Evolutionary conservation across 2,113 vertebrate species (phyloP), one percentile per base, ranked within the genome.

Genomic region (Acanthisitta chloris): DNA sequence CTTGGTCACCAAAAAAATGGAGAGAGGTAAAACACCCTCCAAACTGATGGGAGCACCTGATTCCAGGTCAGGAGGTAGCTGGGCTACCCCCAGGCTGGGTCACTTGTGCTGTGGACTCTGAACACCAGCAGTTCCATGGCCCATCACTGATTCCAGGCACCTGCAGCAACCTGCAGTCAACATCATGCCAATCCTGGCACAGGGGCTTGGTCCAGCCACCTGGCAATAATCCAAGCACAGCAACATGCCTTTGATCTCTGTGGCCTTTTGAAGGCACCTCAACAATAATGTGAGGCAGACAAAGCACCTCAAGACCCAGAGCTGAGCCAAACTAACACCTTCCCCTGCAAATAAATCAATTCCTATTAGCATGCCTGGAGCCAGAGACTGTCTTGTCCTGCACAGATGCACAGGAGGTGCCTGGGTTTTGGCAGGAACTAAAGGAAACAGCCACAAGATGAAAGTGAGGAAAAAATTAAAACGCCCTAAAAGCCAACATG

Each of bases 201-300:
- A 0, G 2, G 21, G 51, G 31, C 55, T 77, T 42, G 51, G 74
- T 66, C 34, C 42, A 19, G 52, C 36, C 17, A 26, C 6, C 28
- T 54, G 55, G 42, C 59, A 49, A 10, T 7, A 42, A 62, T 33
- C 23, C 46, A 36, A 49, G 55, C 2, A 3, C 42, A 87, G 28
- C n/a, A 65, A 55, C 52, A 40, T 2, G 0, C 24, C 81, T 61
- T 40, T n/a, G 74, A 72, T 23, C 16, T 78, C 34, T 0, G 0
- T 4, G 61, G 57, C 29, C 66, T 79, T 69, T 18, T 34, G 26
- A 34, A 82, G 43, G 26, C 36, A 54, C 40, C n/a, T 64, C 4
- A 16, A 24, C 26, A 33, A n/a, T 17, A 31, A 57, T 0, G 1
- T 14, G 36, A 29, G 31, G 31, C 0, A 2, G 42, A 52, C 1